Evolutionary conservation across 2,113 vertebrate genomes (phyloP), one percentile per base, ranked within the genome.

Genomic region (Mixornis gularis): DNA sequence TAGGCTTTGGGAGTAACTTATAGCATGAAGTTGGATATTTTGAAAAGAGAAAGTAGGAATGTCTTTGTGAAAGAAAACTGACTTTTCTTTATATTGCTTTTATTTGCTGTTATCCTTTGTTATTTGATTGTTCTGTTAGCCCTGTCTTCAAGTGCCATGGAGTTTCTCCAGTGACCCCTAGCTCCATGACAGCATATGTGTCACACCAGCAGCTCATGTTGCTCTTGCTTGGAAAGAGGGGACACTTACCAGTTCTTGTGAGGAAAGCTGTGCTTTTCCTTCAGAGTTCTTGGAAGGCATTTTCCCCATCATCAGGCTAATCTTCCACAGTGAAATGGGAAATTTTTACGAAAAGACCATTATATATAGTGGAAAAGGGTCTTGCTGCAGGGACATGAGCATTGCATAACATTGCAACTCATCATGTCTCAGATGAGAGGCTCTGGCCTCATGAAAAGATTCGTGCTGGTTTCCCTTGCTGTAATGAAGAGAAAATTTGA

Each of bases 401-500:
- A 6, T 43, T 1, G 0, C 46, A 17, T 1, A 3, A 44, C 80
- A 34, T 48, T 80, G 69, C 44, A 56, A n/a, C 36, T 53, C 70
- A 41, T 69, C n/a, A 2, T 17, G 40, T 51, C 53, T 72, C 66
- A 41, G 46, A 27, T 63, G 56, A 83, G 72, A 85, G 51, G 24
- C 26, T 82, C 21, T 52, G 51, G 55, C 70, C 64, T 73, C 25
- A 12, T 30, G 74, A 81, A 77, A 69, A 59, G 30, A 32, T 62
- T 85, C 0, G 0, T 4, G 3, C 55, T 64, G 60, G n/a, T 92
- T 93, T 92, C 85, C 32, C 74, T 80, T 91, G 59, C 76, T 93
- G 36, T 85, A 87, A 46, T 49, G 68, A 92, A 82, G 36, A 89
- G 71, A 85, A 87, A 73, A 95, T 79, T 44, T 56, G 59, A 91